Conservation (phyloP, 1,140 invertebrate genomes). For the Hermetia illucens region DNA sequence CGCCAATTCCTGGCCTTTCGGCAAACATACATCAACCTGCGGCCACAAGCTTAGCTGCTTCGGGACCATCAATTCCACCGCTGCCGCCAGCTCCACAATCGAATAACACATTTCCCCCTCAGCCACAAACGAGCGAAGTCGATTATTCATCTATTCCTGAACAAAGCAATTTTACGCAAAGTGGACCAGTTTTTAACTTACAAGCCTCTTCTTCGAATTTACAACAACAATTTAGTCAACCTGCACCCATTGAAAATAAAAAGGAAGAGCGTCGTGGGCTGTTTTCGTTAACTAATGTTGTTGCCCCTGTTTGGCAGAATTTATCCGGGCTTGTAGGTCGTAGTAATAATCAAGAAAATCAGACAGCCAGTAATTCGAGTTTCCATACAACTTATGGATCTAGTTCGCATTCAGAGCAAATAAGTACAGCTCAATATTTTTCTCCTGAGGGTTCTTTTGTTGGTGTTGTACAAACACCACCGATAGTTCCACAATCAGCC, state of each 20-base stretch:
- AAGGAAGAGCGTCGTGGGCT: constrained; percentile 23
- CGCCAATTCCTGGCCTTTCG: constrained; percentile 38
- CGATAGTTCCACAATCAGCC: too few relatives aligned
- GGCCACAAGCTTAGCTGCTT: background rate
- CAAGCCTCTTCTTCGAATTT: background rate
- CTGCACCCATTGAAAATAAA: background rate
- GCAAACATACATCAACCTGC: constrained; percentile 9
- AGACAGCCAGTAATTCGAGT: too few relatives aligned
- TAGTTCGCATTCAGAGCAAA: too few relatives aligned
- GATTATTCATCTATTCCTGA: too few relatives aligned
- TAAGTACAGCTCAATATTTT: too few relatives aligned
- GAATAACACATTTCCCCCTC: constrained; percentile 15
- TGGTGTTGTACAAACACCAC: too few relatives aligned
- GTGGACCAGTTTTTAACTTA: too few relatives aligned
- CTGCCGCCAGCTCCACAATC: constrained; percentile 5
- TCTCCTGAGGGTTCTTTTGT: too few relatives aligned
- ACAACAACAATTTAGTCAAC: constrained; percentile 5
- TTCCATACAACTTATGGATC: too few relatives aligned
- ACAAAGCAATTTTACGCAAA: too few relatives aligned
- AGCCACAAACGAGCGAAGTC: too few relatives aligned
- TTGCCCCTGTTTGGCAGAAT: constrained; percentile 22
- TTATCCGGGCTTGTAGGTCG: constrained; percentile 23
- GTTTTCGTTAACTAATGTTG: constrained; percentile 22
- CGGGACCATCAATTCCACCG: constrained; percentile 3
- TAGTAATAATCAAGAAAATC: too few relatives aligned